Evolutionary conservation across 2,797 vertebrate genomes (phyloP).

Genomic region (Macroramphosus scolopax): DNA sequence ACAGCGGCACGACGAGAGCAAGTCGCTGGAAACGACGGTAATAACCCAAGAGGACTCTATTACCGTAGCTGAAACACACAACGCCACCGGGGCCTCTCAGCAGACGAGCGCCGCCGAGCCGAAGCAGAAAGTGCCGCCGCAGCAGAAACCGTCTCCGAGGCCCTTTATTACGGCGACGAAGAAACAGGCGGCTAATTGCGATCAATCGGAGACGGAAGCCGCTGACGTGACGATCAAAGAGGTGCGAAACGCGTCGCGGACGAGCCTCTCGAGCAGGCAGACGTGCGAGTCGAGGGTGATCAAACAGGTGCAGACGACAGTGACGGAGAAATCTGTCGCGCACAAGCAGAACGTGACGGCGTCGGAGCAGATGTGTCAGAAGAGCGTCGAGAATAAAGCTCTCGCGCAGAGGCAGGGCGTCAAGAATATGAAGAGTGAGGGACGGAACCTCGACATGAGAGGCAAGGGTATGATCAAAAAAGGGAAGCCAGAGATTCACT

Average conservation of each 20-base stretch:
- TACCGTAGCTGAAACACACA: constrained; percentile 64
- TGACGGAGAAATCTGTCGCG: constrained; percentile 58
- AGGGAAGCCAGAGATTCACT: constrained; percentile 76
- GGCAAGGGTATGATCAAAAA: constrained; percentile 71
- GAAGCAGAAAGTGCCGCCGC: constrained; percentile 58
- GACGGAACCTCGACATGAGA: constrained; percentile 57
- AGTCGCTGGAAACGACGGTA: constrained; percentile 71
- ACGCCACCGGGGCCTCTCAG: constrained; percentile 56
- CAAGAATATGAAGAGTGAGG: constrained; percentile 63
- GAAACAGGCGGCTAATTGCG: constrained; percentile 61
- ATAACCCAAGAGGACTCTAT: constrained; percentile 70
- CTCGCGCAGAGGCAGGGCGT: constrained; percentile 56
- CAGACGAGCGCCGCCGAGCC: constrained; percentile 61
- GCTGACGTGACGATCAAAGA: constrained; percentile 53
- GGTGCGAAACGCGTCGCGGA: constrained; percentile 51
- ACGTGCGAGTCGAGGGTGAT: constrained; percentile 61
- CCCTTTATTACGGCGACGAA: constrained; percentile 63
- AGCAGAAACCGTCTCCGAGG: constrained; percentile 57
- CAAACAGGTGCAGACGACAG: constrained; percentile 69
- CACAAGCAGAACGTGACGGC: constrained; percentile 32
- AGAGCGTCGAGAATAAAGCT: constrained; percentile 28
- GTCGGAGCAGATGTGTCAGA: too few species aligned
- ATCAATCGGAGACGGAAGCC: constrained; percentile 54
- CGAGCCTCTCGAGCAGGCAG: constrained; percentile 56
- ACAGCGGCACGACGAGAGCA: constrained; percentile 67